Conservation (phyloP, 2,888 invertebrate species). For the Peribatodes rhomboidaria region DNA sequence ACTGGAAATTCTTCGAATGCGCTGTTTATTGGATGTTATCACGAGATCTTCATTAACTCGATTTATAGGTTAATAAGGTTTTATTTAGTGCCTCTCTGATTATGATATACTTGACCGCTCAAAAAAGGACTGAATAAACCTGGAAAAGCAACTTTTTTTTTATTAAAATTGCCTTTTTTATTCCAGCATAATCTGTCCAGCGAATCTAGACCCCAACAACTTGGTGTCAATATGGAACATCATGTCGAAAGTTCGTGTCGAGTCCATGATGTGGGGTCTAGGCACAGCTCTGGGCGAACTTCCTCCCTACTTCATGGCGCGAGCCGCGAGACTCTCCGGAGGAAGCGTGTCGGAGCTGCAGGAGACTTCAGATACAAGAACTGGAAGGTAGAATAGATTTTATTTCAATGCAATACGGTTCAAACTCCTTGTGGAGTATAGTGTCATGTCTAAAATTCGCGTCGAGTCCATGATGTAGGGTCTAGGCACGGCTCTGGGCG, state of each 20-base stretch:
- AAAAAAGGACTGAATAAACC: too few relatives aligned
- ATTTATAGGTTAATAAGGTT: not conserved
- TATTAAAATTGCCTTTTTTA: slow-evolving; percentile 30
- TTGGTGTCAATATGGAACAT: slow-evolving; percentile 95
- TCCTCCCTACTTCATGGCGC: slow-evolving; percentile 99
- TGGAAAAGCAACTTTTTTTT: too few relatives aligned
- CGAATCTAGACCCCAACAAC: slow-evolving; percentile 87
- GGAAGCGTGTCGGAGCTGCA: slow-evolving; percentile 68
- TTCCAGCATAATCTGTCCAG: slow-evolving; percentile 96
- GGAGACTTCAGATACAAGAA: slow-evolving; percentile 66
- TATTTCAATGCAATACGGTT: not conserved
- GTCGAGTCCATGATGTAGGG: slow-evolving; percentile 94
- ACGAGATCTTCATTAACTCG: slow-evolving; percentile 4
- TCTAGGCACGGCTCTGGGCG: slow-evolving; percentile 99
- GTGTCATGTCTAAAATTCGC: not conserved
- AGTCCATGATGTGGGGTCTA: slow-evolving; percentile 99
- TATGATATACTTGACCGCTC: too few relatives aligned
- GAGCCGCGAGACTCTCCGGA: slow-evolving; percentile 92
- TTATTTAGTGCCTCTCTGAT: not conserved
- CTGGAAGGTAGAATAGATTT: slow-evolving; percentile 57
- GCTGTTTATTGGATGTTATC: slow-evolving; percentile 10
- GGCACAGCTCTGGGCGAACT: slow-evolving; percentile 99
- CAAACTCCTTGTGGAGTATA: not conserved
- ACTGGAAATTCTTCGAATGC: slow-evolving; percentile 12
- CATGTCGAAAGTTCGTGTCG: slow-evolving; percentile 97